Evolutionary conservation across 2,797 vertebrate species (phyloP).

Genomic region (Silurus aristotelis): DNA sequence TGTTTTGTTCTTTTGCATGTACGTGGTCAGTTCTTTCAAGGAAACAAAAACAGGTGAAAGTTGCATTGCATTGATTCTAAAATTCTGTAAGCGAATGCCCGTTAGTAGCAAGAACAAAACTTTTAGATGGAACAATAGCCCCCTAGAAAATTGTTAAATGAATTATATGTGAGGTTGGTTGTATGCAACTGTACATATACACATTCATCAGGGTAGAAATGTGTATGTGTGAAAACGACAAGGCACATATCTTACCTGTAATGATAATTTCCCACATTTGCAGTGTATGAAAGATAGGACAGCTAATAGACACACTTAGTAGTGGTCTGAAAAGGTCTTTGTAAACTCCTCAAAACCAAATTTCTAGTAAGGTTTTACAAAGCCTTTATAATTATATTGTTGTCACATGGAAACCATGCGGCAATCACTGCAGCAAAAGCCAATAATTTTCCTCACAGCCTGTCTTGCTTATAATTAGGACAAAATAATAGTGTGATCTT

Average conservation of each 20-base stretch:
- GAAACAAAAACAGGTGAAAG: neutral
- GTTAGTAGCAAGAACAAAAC: neutral
- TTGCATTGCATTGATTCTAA: neutral
- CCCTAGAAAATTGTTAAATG: neutral
- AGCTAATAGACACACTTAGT: neutral
- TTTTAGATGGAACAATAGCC: neutral
- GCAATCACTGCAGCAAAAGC: slow-evolving; percentile 20
- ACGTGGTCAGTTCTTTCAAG: neutral
- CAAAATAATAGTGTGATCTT: neutral
- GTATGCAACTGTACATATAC: no score
- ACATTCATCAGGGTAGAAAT: neutral
- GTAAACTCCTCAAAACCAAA: neutral
- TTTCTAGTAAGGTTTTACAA: neutral
- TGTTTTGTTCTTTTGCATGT: neutral
- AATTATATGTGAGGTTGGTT: neutral
- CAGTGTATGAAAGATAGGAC: neutral
- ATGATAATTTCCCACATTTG: neutral
- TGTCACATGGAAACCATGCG: slow-evolving; percentile 20
- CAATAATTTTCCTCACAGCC: neutral
- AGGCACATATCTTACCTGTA: neutral
- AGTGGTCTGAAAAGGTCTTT: slow-evolving; percentile 1
- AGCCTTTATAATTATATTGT: neutral
- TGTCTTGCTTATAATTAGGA: slow-evolving; percentile 12
- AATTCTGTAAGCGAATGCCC: neutral
- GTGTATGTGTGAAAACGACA: neutral